Evolutionary conservation across 2,888 invertebrate species (phyloP), one percentile per base, ranked within the genome.

Genomic region (Alentia gelatinosa): DNA sequence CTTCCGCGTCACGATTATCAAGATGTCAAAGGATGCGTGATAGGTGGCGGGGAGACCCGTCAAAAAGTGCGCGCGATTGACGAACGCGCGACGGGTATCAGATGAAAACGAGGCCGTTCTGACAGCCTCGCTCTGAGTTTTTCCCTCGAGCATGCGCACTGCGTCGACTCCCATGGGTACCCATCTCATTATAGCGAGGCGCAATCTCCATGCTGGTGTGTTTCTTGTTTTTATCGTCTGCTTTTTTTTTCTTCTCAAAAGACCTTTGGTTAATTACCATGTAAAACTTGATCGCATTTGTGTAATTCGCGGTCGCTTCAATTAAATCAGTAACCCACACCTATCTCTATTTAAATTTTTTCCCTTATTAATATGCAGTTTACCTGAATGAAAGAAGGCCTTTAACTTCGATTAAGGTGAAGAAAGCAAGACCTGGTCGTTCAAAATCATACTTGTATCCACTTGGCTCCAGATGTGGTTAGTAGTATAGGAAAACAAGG

Each of bases 1-100:
- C 83, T 83, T 83, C 83, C 83, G 23, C 83, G 39, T n/a, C 83
- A 30, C 83, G 35, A 83, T 83, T 83, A 83, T 83, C 83, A 83
- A 83, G 83, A 83, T 83, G 83, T 39, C 83, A 83, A 40, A 68
- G 39, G 9, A 83, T 23, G 83, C 3, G 39, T n/a, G 83, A 83
- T 83, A 83, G 83, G 40, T 39, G 39, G 19, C 30, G 15, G 83
- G 83, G 26, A 83, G 83, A 23, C 37, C 35, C 40, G 83, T 83
- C 83, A 83, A 35, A 83, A 83, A 15, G 23, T 7, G 37, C 35
- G 37, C 35, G 35, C 37, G 15, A n/a, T 19, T 83, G 83, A 83
- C 83, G 30, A 15, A 7, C 39, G 15, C 39, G 35, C 37, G n/a
- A 23, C 83, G 39, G 83, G 15, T 83, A 83, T 83, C 83, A 83